Evolutionary conservation across 2,888 invertebrate species (phyloP).

Genomic region (Caenorhabditis afra): DNA sequence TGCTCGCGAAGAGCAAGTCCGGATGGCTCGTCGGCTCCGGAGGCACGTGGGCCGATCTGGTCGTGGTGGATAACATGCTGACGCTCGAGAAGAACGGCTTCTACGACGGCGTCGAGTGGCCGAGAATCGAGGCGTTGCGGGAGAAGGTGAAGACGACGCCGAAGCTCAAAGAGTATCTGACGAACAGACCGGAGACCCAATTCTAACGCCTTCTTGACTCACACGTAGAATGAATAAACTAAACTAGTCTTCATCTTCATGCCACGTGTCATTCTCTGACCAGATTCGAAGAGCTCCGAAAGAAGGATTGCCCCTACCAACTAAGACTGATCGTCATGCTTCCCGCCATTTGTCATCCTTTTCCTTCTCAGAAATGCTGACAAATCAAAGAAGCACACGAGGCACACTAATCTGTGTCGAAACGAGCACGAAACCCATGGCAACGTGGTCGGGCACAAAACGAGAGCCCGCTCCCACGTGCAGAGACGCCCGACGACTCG

Average conservation of each 20-base stretch:
- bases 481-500: not conserved
- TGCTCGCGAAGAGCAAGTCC: constrained; percentile 46
- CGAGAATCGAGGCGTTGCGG: constrained; percentile 24
- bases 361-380: too few relatives aligned
- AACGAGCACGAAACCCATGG: too few relatives aligned
- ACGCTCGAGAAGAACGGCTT: constrained; percentile 41
- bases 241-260: too few relatives aligned
- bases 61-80: constrained; percentile 45
- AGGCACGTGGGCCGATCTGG: constrained; percentile 53
- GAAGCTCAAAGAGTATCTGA: constrained; percentile 32
- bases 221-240: not conserved
- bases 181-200: constrained; percentile 32
- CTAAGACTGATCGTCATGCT: too few relatives aligned
- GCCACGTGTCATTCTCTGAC: too few relatives aligned
- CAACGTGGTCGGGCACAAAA: not conserved
- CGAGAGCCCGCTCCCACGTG: not conserved
- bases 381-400: too few relatives aligned
- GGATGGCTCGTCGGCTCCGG: constrained; percentile 48
- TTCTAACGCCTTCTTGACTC: constrained; percentile 6
- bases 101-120: constrained; percentile 14
- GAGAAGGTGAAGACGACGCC: constrained; percentile 26
- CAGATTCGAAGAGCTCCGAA: too few relatives aligned
- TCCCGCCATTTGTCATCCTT: too few relatives aligned
- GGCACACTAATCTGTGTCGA: too few relatives aligned
- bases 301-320: too few relatives aligned